A percentile compares a stretch with the other conserved stretches of the same genome.
Conservation (phyloP, 2,797 vertebrate genomes). For the Craterocephalus amniculus region DNA sequence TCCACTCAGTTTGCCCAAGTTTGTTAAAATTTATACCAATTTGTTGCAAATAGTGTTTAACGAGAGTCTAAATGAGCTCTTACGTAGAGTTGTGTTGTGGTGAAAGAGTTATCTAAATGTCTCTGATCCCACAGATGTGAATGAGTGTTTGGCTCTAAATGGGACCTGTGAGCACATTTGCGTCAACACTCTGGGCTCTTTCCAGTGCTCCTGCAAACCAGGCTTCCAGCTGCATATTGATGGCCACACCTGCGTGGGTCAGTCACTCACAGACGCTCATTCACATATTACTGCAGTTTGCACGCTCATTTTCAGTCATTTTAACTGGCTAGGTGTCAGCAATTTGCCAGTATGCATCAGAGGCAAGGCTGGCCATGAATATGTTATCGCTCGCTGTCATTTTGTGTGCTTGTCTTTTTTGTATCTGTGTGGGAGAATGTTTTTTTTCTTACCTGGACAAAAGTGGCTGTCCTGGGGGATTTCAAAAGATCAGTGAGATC, state of each 20-base stretch:
- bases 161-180: conserved; percentile 82
- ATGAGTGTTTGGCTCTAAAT: conserved; percentile 77
- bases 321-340: conserved; percentile 12
- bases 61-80: not conserved
- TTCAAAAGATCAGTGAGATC: conserved; percentile 23
- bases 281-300: conserved; percentile 23
- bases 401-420: conserved; percentile 22
- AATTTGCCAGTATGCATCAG: conserved; percentile 6
- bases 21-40: conserved; percentile 1
- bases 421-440: conserved; percentile 2
- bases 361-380: conserved; percentile 2
- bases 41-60: conserved; percentile 2
- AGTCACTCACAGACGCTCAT: conserved; percentile 49
- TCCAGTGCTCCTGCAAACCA: conserved; percentile 79
- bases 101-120: conserved; percentile 18
- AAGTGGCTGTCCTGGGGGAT: conserved; percentile 6
- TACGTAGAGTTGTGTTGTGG: not conserved
- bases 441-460: conserved; percentile 1
- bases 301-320: conserved; percentile 44
- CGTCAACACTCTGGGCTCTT: conserved; percentile 82
- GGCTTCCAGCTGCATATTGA: conserved; percentile 87
- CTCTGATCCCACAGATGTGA: conserved; percentile 74
- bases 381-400: conserved; percentile 6
- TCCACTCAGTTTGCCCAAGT: not conserved
- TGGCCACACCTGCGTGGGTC: conserved; percentile 83